A percentile compares a stretch with the other conserved stretches of the same genome.
These are phyloP conservation scores for Sigmodon hispidus DNA, from an alignment of 2,113 vertebrate genomes.

Conservation along the genomic window DNA sequence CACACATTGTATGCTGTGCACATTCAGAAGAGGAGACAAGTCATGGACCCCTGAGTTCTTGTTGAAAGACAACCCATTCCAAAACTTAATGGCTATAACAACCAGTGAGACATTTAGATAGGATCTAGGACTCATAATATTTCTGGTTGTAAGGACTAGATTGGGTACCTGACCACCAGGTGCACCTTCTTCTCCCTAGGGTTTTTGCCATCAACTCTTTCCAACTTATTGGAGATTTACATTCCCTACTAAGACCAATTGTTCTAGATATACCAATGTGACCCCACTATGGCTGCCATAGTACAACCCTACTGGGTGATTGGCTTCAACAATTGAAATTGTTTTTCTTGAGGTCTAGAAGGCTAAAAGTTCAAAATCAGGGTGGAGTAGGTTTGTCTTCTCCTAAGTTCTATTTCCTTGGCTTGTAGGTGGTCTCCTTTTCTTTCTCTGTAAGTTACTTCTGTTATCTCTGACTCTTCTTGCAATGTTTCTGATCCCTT, in stretches of 20 bases:
- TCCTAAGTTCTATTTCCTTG: neutral
- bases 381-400: neutral
- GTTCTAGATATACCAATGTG: rapidly evolving
- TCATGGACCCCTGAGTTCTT: neutral
- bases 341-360: neutral
- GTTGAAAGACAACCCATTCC: neutral
- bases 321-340: neutral
- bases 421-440: neutral
- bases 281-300: neutral
- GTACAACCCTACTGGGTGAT: rapidly evolving
- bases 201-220: neutral
- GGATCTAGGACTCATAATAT: neutral
- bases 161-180: neutral
- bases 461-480: neutral
- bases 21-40: neutral
- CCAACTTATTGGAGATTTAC: rapidly evolving
- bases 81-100: neutral
- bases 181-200: neutral
- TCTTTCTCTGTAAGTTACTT: neutral
- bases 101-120: neutral
- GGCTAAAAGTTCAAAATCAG: neutral
- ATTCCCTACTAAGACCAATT: neutral
- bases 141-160: neutral
- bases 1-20: neutral
- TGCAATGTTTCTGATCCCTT: neutral